Evolutionary conservation across 2,113 vertebrate species (phyloP).

Genomic region (pig (Sus scrofa)): T2T-Sscrofa CM000820.6:90082501-90083000

Average conservation of each 20-base stretch:
- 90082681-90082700: not conserved
- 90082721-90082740: not conserved
- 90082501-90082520: conserved; percentile 33
- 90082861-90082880: not conserved
- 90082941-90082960: not conserved
- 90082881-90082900: not conserved
- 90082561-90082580: not conserved
- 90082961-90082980: not conserved
- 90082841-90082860: not conserved
- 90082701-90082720: not conserved
- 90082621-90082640: not conserved
- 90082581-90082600: not conserved
- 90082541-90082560: not conserved
- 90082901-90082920: not conserved
- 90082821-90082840: not conserved
- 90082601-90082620: not conserved
- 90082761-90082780: not conserved
- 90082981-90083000: not conserved
- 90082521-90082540: conserved; percentile 37
- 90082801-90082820: not conserved
- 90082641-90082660: not conserved
- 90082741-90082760: not conserved
- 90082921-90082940: not conserved
- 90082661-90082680: not conserved
- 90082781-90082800: not conserved